Evolutionary conservation across 2,888 invertebrate genomes (phyloP), one percentile per base, ranked within the genome.

Genomic region (Eristalinus sepulchralis): DNA sequence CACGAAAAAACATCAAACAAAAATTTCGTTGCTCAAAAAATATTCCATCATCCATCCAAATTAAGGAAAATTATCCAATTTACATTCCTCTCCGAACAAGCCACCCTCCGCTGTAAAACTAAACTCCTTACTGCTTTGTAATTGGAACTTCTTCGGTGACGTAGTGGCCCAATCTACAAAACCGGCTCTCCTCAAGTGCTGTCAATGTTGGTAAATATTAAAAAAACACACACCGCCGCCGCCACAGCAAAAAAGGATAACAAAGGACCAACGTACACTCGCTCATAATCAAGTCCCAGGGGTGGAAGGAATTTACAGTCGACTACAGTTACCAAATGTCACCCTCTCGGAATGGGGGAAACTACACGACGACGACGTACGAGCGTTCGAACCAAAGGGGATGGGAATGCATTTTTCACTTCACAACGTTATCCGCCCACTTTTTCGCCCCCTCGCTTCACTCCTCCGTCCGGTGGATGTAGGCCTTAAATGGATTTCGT

Each of bases 181-280:
- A 59, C 24, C 17, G 55, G 13, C 55, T n/a, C 87, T 88, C 87
- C 88, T 89, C 89, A 90, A 91, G 90, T 90, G 90, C 90, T 91
- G 91, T 91, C 91, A 90, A 91, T 90, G 91, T 90, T 91, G 91
- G 90, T 90, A 91, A 91, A 91, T 91, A 90, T 90, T 91, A 88
- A 89, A 13, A 39, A 47, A 47, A 47, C n/a, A 47, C 6, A 87
- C 84, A 53, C 63, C 59, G 36, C 36, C 59, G 36, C 36, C 60
- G 27, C 27, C 60, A 17, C 59, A 59, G 59, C 24, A 0, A 59
- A 27, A n/a, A 31, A 27, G 24, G 24, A 31, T 59, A 59, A 59
- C 31, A 27, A 24, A 59, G 31, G 31, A 59, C 59, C 39, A n/a
- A n/a, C 47, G 6, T n/a, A 17, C 17, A 47, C 47, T 47, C 47